These are phyloP conservation scores for Porphyrio hochstetteri DNA, from an alignment of 2,113 vertebrate genomes.

Conservation along the genomic window DNA sequence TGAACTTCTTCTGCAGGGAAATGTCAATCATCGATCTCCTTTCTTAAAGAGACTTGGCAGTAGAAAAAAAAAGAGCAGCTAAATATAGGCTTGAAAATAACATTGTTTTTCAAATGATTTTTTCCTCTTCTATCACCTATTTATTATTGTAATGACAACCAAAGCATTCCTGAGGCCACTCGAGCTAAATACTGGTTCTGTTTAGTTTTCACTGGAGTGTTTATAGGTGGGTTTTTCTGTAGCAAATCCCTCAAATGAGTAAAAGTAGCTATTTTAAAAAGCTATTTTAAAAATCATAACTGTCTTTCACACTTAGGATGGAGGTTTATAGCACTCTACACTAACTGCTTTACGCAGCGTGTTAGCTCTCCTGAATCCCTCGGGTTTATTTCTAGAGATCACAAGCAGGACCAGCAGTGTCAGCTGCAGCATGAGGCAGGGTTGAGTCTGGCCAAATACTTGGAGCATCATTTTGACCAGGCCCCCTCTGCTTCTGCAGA, in stretches of 20 bases:
- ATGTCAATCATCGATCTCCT: slow-evolving; percentile 42
- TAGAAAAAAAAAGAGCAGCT: not conserved
- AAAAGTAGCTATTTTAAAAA: slow-evolving; percentile 28
- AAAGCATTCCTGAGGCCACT: slow-evolving; percentile 15
- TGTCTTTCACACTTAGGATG: not conserved
- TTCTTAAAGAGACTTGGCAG: slow-evolving; percentile 20
- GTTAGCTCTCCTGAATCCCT: not conserved
- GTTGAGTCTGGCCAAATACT: not conserved
- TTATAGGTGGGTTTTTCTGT: not conserved
- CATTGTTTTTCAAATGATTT: not conserved
- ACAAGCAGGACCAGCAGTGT: not conserved
- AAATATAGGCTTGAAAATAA: slow-evolving; percentile 38
- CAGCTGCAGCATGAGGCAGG: not conserved
- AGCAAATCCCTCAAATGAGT: not conserved
- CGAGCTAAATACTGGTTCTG: not conserved
- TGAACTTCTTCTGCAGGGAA: slow-evolving; percentile 10
- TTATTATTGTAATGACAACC: slow-evolving; percentile 40
- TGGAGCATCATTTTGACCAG: not conserved
- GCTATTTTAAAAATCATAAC: slow-evolving; percentile 25
- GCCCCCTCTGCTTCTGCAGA: not conserved
- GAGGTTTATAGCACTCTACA: not conserved
- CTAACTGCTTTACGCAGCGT: not conserved
- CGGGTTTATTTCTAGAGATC: not conserved
- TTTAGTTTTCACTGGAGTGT: not conserved
- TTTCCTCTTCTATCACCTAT: slow-evolving; percentile 23